Evolutionary conservation across 2,113 vertebrate genomes (phyloP).

Genomic region (Athene cunicularia): DNA sequence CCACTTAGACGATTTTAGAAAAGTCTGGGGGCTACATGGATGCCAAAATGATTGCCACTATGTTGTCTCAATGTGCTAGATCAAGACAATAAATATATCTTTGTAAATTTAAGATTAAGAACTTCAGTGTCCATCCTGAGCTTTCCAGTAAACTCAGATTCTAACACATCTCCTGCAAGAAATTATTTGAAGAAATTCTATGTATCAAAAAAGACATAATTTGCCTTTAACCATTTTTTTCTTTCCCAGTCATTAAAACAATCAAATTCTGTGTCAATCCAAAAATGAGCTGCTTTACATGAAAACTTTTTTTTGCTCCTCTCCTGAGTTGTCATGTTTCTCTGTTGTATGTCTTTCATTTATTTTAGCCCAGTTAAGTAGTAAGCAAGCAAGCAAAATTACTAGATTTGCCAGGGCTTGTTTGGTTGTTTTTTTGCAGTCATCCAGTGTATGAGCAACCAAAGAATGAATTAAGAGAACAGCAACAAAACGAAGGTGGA

Average conservation of each 20-base stretch:
- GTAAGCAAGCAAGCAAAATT: background rate
- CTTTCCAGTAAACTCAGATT: background rate
- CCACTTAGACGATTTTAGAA: background rate
- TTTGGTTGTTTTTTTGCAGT: background rate
- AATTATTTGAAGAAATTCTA: background rate
- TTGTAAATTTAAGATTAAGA: background rate
- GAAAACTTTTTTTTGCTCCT: background rate
- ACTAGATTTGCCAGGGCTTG: background rate
- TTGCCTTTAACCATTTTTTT: slow-evolving; percentile 8
- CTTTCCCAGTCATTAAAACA: slow-evolving; percentile 8
- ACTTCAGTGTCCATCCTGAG: background rate
- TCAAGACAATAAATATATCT: background rate
- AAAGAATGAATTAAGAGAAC: background rate
- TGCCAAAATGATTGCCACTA: background rate
- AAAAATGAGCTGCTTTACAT: background rate
- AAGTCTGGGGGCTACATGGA: background rate
- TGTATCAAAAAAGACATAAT: background rate
- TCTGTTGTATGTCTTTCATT: background rate
- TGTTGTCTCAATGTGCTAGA: background rate
- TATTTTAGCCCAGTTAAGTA: background rate
- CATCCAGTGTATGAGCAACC: background rate
- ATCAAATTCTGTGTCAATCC: slow-evolving; percentile 14
- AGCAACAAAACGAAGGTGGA: background rate
- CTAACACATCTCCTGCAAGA: background rate
- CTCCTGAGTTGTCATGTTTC: background rate